Evolutionary conservation across 2,888 invertebrate genomes (phyloP).

Genomic region (Cinara cedri): DNA sequence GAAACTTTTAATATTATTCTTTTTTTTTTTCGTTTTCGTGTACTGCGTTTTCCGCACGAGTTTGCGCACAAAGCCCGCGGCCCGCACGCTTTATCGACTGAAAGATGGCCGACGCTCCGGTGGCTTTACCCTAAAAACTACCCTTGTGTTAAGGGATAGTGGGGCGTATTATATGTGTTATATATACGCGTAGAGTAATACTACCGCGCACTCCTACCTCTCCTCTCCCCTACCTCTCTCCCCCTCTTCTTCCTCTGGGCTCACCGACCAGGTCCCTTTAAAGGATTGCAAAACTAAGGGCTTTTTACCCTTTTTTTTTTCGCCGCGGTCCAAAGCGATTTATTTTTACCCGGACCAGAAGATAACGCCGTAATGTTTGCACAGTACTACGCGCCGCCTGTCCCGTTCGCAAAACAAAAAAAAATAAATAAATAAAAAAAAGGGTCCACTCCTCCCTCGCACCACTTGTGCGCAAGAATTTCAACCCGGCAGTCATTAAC

Average conservation of each 20-base stretch:
- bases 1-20: conserved; percentile 12
- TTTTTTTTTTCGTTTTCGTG: not conserved
- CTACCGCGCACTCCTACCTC: no score
- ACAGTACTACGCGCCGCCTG: conserved; percentile 30
- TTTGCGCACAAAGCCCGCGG: conserved; percentile 17
- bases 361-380: conserved; percentile 57
- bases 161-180: conserved; percentile 32
- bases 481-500: conserved; percentile 58
- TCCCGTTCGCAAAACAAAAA: conserved; percentile 37
- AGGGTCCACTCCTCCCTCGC: conserved; percentile 52
- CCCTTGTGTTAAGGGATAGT: conserved; percentile 48
- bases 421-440: conserved; percentile 35
- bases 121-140: conserved; percentile 54
- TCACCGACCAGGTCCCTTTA: conserved; percentile 36
- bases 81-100: conserved; percentile 49
- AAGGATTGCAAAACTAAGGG: conserved; percentile 56
- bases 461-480: conserved; percentile 57
- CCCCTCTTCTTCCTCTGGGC: not conserved
- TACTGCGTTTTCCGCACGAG: conserved; percentile 3
- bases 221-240: conserved; percentile 11
- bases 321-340: conserved; percentile 50
- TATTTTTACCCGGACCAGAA: conserved; percentile 56
- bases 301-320: conserved; percentile 52
- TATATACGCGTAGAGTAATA: no score
- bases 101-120: conserved; percentile 50